Percentiles rank a stretch among this genome's conserved stretches.
Evolutionary conservation across 1,140 invertebrate species (phyloP).

Genomic region (Pissodes strobi): DNA sequence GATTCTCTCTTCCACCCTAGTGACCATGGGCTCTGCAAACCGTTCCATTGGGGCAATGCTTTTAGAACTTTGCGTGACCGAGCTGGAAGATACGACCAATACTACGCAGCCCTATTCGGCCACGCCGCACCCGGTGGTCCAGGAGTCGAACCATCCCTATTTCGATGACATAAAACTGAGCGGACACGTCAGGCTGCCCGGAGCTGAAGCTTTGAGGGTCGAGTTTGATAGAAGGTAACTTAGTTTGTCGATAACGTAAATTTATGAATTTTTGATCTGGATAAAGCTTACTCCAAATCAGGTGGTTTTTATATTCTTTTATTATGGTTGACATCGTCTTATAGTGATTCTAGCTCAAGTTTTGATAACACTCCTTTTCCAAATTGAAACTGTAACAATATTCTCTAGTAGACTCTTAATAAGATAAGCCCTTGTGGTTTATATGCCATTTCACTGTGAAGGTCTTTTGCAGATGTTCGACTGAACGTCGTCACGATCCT

Average conservation of each 20-base stretch:
- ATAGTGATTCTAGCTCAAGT: too few relatives aligned
- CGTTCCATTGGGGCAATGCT: conserved; percentile 80
- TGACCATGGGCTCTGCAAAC: conserved; percentile 64
- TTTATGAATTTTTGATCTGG: too few relatives aligned
- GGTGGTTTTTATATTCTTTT: too few relatives aligned
- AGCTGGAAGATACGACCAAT: conserved; percentile 86
- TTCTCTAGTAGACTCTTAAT: too few relatives aligned
- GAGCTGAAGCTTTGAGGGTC: conserved; percentile 84
- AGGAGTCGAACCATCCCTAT: conserved; percentile 94
- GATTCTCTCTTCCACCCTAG: conserved; percentile 35
- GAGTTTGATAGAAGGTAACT: conserved; percentile 80
- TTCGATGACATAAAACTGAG: conserved; percentile 79
- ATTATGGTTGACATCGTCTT: too few relatives aligned
- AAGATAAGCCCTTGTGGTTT: not conserved
- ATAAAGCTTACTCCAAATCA: too few relatives aligned
- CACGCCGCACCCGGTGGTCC: conserved; percentile 81
- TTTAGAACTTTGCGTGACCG: conserved; percentile 90
- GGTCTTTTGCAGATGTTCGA: conserved; percentile 90
- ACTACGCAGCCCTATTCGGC: conserved; percentile 63
- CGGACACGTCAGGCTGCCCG: conserved; percentile 71
- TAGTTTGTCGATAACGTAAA: conserved; percentile 54
- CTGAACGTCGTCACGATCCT: conserved; percentile 91
- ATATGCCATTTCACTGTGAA: not conserved
- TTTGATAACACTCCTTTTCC: too few relatives aligned
- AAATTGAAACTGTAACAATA: too few relatives aligned